Conservation (phyloP, 1,140 invertebrate genomes). For the Lethrus apterus region DNA sequence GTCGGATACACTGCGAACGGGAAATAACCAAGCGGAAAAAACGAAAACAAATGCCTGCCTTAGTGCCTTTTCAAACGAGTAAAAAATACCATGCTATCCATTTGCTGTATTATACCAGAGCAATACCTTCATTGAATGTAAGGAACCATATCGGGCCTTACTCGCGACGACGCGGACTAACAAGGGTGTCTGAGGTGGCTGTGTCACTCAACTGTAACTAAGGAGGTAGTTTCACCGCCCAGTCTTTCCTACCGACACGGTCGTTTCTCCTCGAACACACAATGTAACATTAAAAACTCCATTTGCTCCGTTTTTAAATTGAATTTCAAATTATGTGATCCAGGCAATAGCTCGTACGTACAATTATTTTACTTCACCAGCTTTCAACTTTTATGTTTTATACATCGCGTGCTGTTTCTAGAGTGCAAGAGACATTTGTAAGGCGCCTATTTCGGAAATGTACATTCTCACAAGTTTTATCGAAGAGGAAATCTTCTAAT, state of each 20-base stretch:
- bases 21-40: too few species aligned
- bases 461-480: too few species aligned
- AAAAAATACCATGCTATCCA: too few species aligned
- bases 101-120: conserved; percentile 10
- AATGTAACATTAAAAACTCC: conserved; percentile 13
- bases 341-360: conserved; percentile 7
- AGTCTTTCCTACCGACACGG: neutral
- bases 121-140: conserved; percentile 12
- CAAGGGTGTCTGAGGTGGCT: conserved; percentile 12
- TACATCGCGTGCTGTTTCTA: too few species aligned
- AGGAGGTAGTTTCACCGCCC: conserved; percentile 11
- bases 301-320: conserved; percentile 13
- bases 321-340: conserved; percentile 11
- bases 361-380: neutral
- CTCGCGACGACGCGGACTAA: conserved; percentile 12
- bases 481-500: too few species aligned
- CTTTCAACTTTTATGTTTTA: too few species aligned
- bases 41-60: too few species aligned
- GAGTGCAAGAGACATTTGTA: too few species aligned
- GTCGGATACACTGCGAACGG: too few species aligned
- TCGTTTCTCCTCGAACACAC: neutral
- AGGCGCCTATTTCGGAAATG: too few species aligned
- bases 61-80: too few species aligned
- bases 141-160: conserved; percentile 7
- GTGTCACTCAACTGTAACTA: conserved; percentile 11